Evolutionary conservation across 2,797 vertebrate species (phyloP).

Genomic region (Rhincodon typus): DNA sequence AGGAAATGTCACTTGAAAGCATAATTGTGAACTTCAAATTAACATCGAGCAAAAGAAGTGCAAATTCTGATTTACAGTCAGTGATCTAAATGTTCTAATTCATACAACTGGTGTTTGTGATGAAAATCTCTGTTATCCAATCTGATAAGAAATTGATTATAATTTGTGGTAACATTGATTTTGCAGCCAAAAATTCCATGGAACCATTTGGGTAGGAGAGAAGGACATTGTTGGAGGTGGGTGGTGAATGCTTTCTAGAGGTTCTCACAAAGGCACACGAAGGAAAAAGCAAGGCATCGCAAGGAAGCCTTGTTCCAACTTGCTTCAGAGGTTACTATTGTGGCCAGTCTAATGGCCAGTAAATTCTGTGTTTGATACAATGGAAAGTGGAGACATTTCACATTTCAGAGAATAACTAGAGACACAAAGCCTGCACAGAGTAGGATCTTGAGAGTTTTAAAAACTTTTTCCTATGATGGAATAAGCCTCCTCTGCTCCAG

Average conservation of each 20-base stretch:
- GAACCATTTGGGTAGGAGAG: background rate
- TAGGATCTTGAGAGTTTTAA: no score
- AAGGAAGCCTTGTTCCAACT: no score
- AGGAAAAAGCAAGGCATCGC: background rate
- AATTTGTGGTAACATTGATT: background rate
- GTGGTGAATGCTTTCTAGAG: background rate
- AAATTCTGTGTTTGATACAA: no score
- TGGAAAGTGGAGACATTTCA: no score
- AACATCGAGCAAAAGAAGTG: background rate
- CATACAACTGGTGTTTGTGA: constrained; percentile 20
- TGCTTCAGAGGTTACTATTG: no score
- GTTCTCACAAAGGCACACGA: background rate
- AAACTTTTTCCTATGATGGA: no score
- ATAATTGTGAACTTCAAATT: background rate
- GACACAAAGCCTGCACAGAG: no score
- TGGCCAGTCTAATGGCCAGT: no score
- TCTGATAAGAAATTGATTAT: background rate
- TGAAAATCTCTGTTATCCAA: background rate
- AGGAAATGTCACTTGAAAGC: background rate
- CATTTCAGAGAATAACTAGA: no score
- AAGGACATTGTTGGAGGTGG: no score
- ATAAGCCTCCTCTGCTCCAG: no score
- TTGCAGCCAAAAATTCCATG: background rate
- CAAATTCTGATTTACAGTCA: background rate
- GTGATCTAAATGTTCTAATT: background rate